Conservation (phyloP, 2,888 invertebrate species). For the Limenitis camilla region DNA sequence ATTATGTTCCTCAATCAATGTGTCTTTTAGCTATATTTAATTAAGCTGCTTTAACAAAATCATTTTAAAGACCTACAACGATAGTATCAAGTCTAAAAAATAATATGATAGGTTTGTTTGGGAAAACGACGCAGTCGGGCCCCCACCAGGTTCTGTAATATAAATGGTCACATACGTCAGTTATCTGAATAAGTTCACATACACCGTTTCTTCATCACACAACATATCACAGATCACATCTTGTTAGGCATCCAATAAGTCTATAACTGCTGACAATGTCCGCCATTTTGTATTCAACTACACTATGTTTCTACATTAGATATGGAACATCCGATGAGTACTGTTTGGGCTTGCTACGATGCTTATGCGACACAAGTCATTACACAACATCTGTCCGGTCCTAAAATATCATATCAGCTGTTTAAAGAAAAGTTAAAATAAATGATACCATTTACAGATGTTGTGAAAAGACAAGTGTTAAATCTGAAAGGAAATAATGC, state of each 20-base stretch:
- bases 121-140: constrained; percentile 43
- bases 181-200: constrained; percentile 34
- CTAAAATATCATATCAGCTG: background rate
- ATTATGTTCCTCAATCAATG: too few species aligned
- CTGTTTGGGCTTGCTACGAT: constrained; percentile 5
- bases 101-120: constrained; percentile 36
- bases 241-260: constrained; percentile 22
- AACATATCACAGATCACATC: constrained; percentile 42
- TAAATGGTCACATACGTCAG: constrained; percentile 65
- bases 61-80: too few species aligned
- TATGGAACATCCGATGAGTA: constrained; percentile 1
- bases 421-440: background rate
- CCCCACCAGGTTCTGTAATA: constrained; percentile 57
- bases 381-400: background rate
- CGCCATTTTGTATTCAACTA: constrained; percentile 11
- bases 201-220: constrained; percentile 43
- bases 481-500: constrained; percentile 7
- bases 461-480: constrained; percentile 2
- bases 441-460: background rate
- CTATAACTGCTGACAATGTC: constrained; percentile 20
- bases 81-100: background rate
- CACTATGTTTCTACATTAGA: constrained; percentile 4
- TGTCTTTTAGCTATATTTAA: too few species aligned
- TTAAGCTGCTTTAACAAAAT: too few species aligned
- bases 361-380: background rate